Evolutionary conservation across 2,888 invertebrate genomes (phyloP).

Genomic region (Parnassius mnemosyne): DNA sequence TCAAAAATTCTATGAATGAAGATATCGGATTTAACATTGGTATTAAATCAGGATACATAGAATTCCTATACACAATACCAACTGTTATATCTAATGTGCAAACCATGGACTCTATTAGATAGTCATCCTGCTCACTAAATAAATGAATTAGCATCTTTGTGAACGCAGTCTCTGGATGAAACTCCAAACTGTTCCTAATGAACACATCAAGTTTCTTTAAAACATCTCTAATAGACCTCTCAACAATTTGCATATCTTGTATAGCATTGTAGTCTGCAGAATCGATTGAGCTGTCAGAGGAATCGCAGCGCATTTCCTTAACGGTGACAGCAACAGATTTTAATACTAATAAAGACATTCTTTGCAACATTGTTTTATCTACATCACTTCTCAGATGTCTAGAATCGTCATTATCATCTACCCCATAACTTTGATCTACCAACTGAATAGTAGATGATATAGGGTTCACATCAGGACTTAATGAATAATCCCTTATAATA

Average conservation of each 20-base stretch:
- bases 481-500: conserved; percentile 57
- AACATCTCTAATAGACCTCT: conserved; percentile 91
- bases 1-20: conserved; percentile 92
- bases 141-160: conserved; percentile 93
- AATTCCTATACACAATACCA: conserved; percentile 90
- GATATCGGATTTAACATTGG: conserved; percentile 91
- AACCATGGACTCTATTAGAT: conserved; percentile 94
- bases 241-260: conserved; percentile 93
- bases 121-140: conserved; percentile 95
- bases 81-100: conserved; percentile 93
- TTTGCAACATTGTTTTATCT: conserved; percentile 90
- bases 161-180: conserved; percentile 92
- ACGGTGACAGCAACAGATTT: conserved; percentile 95
- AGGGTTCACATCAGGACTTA: conserved; percentile 59
- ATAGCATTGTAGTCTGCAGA: conserved; percentile 92
- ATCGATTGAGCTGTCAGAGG: conserved; percentile 91
- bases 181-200: conserved; percentile 89
- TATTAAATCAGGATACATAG: conserved; percentile 89
- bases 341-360: conserved; percentile 91
- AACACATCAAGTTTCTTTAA: conserved; percentile 90
- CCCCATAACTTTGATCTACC: conserved; percentile 72
- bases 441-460: conserved; percentile 64
- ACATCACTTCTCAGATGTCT: conserved; percentile 75
- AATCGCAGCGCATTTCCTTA: conserved; percentile 93
- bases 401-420: conserved; percentile 61